A percentile compares a stretch with the other conserved stretches of the same genome.
phyloP scores from a whole-genome alignment of 2,113 vertebrate species.

The Xyliphius kryptos region DNA sequence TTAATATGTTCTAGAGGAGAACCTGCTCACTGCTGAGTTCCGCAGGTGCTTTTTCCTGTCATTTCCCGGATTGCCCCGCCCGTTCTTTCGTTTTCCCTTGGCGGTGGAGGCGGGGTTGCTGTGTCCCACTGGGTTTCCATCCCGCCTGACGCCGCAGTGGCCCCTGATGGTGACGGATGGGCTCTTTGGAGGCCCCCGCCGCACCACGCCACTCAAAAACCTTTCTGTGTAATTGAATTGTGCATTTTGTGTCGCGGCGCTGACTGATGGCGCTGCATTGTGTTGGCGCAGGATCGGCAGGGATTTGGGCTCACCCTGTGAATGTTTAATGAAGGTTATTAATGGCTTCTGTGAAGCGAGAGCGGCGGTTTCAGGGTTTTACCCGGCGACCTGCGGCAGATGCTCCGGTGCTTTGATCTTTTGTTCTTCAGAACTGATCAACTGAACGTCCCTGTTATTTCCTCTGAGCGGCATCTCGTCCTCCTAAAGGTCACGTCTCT shows the following conservation, averaged over 20 bases:
- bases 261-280: slow-evolving; percentile 43
- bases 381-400: too few relatives aligned
- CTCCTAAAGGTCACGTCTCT: slow-evolving; percentile 57
- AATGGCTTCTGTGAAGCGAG: slow-evolving; percentile 49
- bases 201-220: slow-evolving; percentile 49
- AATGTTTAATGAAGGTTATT: slow-evolving; percentile 58
- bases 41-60: too few relatives aligned
- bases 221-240: slow-evolving; percentile 59
- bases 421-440: not conserved
- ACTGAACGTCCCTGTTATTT: not conserved
- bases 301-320: slow-evolving; percentile 43
- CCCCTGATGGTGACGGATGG: not conserved
- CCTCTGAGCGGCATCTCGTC: slow-evolving; percentile 23
- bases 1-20: too few relatives aligned
- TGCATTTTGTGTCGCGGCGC: too few relatives aligned
- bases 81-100: too few relatives aligned
- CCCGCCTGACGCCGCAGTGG: too few relatives aligned
- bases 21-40: too few relatives aligned
- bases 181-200: not conserved
- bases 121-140: too few relatives aligned
- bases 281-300: slow-evolving; percentile 41
- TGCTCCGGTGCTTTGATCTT: too few relatives aligned
- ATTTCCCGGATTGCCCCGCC: too few relatives aligned
- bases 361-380: slow-evolving; percentile 45
- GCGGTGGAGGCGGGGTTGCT: too few relatives aligned